A percentile compares a stretch with the other conserved stretches of the same genome.
Conservation (phyloP, 2,888 invertebrate species). For the Lydus trimaculatus region DNA sequence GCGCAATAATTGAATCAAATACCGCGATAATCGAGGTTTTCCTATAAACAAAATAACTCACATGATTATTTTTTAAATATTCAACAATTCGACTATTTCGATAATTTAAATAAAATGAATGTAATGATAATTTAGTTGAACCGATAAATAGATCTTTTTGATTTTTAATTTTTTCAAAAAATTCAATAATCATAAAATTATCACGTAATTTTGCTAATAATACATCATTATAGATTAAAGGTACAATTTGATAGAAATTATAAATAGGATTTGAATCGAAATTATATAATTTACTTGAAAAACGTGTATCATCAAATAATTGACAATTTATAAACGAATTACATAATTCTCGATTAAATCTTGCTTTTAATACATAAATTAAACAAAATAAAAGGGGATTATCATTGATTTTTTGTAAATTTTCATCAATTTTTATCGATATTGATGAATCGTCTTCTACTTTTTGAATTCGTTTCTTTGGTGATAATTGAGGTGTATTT, state of each 20-base stretch:
- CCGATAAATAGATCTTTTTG: constrained; percentile 60
- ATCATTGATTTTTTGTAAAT: constrained; percentile 42
- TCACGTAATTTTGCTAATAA: constrained; percentile 65
- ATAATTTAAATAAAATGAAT: constrained; percentile 69
- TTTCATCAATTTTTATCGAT: not conserved
- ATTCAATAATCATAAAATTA: constrained; percentile 65
- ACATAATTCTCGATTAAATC: constrained; percentile 53
- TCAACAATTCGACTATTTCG: constrained; percentile 65
- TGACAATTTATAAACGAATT: constrained; percentile 62
- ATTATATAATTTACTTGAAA: constrained; percentile 58
- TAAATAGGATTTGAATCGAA: constrained; percentile 61
- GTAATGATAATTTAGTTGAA: constrained; percentile 64
- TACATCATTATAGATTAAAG: constrained; percentile 64
- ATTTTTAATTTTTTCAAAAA: constrained; percentile 60
- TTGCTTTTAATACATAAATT: constrained; percentile 62
- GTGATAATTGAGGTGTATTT: not conserved
- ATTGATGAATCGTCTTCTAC: not conserved
- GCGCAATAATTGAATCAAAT: too few relatives aligned
- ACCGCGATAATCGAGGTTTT: too few relatives aligned
- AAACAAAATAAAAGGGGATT: constrained; percentile 61
- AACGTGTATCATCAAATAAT: constrained; percentile 61
- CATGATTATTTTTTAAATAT: constrained; percentile 65
- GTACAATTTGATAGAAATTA: constrained; percentile 64
- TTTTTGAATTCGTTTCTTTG: not conserved
- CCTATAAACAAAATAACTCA: constrained; percentile 53